Evolutionary conservation across 2,797 vertebrate species (phyloP), one percentile per base, ranked within the genome.

Genomic region (Ibycter americanus): DNA sequence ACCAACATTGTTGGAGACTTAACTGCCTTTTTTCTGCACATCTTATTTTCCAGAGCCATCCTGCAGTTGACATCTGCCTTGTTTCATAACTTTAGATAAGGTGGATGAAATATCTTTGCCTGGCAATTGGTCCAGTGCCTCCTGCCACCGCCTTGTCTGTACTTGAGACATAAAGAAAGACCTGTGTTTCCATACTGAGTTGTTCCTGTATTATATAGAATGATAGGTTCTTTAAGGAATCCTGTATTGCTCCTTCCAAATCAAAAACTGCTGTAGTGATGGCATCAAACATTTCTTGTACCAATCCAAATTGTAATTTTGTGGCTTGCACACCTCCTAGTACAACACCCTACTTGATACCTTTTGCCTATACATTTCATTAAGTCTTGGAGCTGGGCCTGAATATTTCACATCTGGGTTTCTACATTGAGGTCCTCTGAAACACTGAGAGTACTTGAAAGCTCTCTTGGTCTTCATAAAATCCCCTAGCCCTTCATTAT

Each of bases 341-440:
- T 4, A 34, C 0, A 4, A 74, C 14, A 61, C 40, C 5, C 5
- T 2, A 10, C 29, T 62, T 46, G 3, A 22, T 61, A 13, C 3
- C 3, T 76, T 83, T 81, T 89, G 12, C 25, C 31, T 67, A 31
- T 44, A 78, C n/a, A 72, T 78, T 71, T 89, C 78, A 29, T 19
- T 67, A 42, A 47, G 22, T 20, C 42, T 94, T 79, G 13, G 46
- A 89, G 6, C 22, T 31, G 6, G 10, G 4, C 27, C 52, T 90
- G 38, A 68, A 84, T 18, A 38, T 79, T 92, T 82, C 38, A 21
- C 15, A n/a, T 40, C 15, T 89, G 51, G 19, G 5, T 61, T 83
- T 77, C 52, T 83, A 40, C 12, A 32, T 0, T 36, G 66, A 86
- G 5, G 10, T 54, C 54, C 83, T 77, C 31, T 78, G 54, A 89